phyloP scores from a whole-genome alignment of 2,888 invertebrate genomes.

The Heteropelma amictum region DNA sequence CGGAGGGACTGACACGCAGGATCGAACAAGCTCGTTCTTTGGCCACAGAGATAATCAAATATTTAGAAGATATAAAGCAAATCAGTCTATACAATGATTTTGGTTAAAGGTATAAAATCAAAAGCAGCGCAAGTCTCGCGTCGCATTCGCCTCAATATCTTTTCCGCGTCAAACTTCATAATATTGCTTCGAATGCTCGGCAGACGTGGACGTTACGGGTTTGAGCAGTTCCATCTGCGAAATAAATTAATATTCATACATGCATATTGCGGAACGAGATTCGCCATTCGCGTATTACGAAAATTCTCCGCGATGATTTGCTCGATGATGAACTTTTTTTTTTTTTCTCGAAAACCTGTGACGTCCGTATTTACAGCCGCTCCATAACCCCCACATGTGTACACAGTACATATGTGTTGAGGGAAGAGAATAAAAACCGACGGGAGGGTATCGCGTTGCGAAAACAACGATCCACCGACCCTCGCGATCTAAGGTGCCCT shows the following conservation, averaged over 20 bases:
- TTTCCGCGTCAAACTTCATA: slow-evolving; percentile 67
- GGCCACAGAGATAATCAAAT: slow-evolving; percentile 52
- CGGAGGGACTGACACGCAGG: slow-evolving; percentile 21
- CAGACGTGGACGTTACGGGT: slow-evolving; percentile 66
- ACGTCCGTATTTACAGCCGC: slow-evolving; percentile 14
- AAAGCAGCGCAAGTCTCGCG: slow-evolving; percentile 56
- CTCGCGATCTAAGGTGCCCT: not conserved
- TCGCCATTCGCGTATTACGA: not conserved
- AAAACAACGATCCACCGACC: not conserved
- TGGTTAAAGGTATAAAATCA: slow-evolving; percentile 60
- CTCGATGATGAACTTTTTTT: not conserved
- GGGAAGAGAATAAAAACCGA: not conserved
- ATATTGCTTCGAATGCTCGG: slow-evolving; percentile 76
- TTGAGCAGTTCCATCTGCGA: not conserved
- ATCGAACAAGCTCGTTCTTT: slow-evolving; percentile 1
- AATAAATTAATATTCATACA: no score
- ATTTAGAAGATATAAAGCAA: slow-evolving; percentile 71
- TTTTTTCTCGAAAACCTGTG: not conserved
- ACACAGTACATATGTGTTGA: slow-evolving; percentile 5
- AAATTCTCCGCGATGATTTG: not conserved
- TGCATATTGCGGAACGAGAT: no score
- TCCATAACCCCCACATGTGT: slow-evolving; percentile 17
- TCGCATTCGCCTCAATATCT: slow-evolving; percentile 76
- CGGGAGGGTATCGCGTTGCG: not conserved
- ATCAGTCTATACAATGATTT: slow-evolving; percentile 77